Evolutionary conservation across 2,888 invertebrate genomes (phyloP), one percentile per base, ranked within the genome.

Genomic region (Muschampia plurimacula): DNA sequence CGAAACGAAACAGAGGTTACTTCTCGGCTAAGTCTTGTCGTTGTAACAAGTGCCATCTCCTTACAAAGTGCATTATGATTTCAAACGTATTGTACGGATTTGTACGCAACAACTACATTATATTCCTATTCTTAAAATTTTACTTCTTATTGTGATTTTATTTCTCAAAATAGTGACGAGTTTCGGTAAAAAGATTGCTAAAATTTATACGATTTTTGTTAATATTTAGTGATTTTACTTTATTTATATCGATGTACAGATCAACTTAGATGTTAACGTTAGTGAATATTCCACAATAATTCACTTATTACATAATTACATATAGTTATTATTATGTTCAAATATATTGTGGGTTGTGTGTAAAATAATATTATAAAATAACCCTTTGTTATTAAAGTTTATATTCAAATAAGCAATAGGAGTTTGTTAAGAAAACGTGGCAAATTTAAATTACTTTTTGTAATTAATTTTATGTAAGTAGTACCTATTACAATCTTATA

Each of bases 1-100:
- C 32, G 55, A 15, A 67, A 36, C 32, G 55, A 15, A 67, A 36
- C 60, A 13, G 36, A 32, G 57, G 57, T 36, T 69, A 57, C 57
- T 67, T 46, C 66, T 66, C 49, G 41, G 41, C 57, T n/a, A 22
- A 64, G 64, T 44, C 57, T 44, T 67, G 71, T 41, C 49, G 52
- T 67, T 67, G 71, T 72, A 41, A 67, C 59, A 66, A 66, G 71
- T 72, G 71, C 22, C 71, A 72, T 72, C 71, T 60, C 52, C 60
- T 67, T 67, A 52, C 46, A 72, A 39, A 72, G 66, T 66, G 60
- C 66, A 72, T 67, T 67, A 60, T 28, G 28, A 39, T 36, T 52
- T 52, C n/a, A 66, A 62, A 41, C 71, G 71, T 28, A 41, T 67
- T 62, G 66, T 41, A 32, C 28, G 52, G 71, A n/a, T 28, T 67